Evolutionary conservation across 2,797 vertebrate species (phyloP).

Genomic region (Oreochromis mossambicus): DNA sequence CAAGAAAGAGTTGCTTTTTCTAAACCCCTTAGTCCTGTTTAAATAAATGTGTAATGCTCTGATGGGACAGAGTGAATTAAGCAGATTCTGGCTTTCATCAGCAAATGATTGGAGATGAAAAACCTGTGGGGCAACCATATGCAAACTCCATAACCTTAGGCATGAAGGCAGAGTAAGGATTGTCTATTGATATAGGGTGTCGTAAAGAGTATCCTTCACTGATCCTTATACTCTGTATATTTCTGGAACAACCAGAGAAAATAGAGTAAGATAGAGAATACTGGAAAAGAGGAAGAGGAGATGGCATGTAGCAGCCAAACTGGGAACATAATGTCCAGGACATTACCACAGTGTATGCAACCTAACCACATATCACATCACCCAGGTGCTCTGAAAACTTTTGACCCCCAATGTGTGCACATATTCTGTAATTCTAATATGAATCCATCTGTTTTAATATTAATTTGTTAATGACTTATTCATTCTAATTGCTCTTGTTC

Average conservation of each 20-base stretch:
- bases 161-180: background rate
- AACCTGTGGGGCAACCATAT: background rate
- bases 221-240: background rate
- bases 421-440: background rate
- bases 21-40: background rate
- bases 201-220: background rate
- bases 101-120: background rate
- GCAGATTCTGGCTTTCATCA: background rate
- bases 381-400: background rate
- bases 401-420: background rate
- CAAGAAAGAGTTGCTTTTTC: background rate
- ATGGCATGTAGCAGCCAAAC: background rate
- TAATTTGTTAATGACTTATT: conserved; percentile 53
- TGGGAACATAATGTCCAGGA: background rate
- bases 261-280: background rate
- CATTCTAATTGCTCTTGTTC: conserved; percentile 35
- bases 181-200: background rate
- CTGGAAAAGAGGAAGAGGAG: background rate
- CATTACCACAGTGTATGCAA: background rate
- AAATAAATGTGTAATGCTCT: background rate
- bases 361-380: background rate
- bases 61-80: background rate
- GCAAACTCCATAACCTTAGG: background rate
- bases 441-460: conserved; percentile 37
- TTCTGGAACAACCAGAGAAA: background rate